Conservation (phyloP, 92 coral and sea anemone species). For the Diadumene lineata region DNA sequence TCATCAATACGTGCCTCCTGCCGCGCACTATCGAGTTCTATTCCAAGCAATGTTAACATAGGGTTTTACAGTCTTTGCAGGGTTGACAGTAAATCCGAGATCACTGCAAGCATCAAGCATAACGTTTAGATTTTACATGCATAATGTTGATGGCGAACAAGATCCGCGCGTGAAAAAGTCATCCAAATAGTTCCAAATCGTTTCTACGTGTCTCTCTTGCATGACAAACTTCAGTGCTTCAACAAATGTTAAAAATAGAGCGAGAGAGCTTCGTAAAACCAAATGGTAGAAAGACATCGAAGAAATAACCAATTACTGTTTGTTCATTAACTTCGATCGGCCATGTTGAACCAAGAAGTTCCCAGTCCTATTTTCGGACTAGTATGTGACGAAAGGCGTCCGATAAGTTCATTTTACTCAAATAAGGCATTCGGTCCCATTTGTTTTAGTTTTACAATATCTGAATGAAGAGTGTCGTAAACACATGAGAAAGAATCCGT, state of each 20-base stretch:
- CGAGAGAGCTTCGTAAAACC: conserved; percentile 21
- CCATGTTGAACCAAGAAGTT: conserved; percentile 36
- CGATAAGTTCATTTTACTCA: conserved; percentile 35
- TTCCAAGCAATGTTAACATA: conserved; percentile 1
- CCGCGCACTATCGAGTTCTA: conserved; percentile 19
- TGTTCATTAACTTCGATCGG: conserved; percentile 22
- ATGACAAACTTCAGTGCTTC: conserved; percentile 17
- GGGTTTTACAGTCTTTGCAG: conserved; percentile 26
- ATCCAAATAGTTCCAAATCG: conserved; percentile 29
- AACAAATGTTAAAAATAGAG: background rate
- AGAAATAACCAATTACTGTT: conserved; percentile 8
- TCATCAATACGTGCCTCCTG: conserved; percentile 22
- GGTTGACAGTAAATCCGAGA: conserved; percentile 19
- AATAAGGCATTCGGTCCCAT: conserved; percentile 10
- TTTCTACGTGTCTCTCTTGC: background rate
- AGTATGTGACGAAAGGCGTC: conserved; percentile 26
- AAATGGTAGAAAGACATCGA: conserved; percentile 17
- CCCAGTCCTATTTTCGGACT: conserved; percentile 31
- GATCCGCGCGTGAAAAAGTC: conserved; percentile 50
- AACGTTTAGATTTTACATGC: background rate
- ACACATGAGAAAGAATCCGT: conserved; percentile 18
- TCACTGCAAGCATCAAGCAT: conserved; percentile 20
- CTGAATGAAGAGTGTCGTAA: conserved; percentile 22
- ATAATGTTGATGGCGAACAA: conserved; percentile 7
- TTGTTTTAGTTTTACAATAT: conserved; percentile 5